These are phyloP conservation scores for Onchidella celtica DNA, from an alignment of 2,888 invertebrate genomes.

Conservation along the genomic window DNA sequence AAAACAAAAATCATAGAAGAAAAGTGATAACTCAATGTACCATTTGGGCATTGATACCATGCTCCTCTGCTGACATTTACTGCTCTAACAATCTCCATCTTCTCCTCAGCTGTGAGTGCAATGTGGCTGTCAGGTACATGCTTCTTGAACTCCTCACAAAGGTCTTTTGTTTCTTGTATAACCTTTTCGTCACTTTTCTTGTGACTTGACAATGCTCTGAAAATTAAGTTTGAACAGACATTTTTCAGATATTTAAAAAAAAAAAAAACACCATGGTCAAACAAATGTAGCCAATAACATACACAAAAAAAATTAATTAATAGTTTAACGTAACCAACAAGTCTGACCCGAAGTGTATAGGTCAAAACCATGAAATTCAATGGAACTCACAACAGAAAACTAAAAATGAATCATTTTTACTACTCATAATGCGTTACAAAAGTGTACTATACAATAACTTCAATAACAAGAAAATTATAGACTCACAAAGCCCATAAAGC, in stretches of 20 bases:
- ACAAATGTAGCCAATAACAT: not conserved
- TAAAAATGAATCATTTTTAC: no score
- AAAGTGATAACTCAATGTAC: conserved; percentile 35
- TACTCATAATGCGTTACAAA: no score
- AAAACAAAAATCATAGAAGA: not conserved
- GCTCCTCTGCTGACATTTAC: conserved; percentile 81
- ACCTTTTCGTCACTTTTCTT: conserved; percentile 21
- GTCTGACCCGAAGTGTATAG: no score
- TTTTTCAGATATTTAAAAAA: no score
- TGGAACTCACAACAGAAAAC: no score
- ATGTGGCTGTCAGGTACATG: conserved; percentile 53
- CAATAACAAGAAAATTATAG: no score
- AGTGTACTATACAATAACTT: no score
- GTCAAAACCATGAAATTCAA: no score
- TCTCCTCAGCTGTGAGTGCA: conserved; percentile 73
- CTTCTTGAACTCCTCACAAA: conserved; percentile 47
- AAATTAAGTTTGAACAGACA: not conserved
- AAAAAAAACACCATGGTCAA: not conserved
- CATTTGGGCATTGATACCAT: conserved; percentile 52
- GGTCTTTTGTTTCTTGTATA: conserved; percentile 35
- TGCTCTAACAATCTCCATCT: conserved; percentile 44
- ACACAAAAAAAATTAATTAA: not conserved
- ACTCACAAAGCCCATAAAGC: no score
- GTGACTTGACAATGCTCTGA: conserved; percentile 21
- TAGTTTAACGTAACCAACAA: no score